A percentile compares a stretch with the other conserved stretches of the same genome.
Conservation (phyloP, 1,140 invertebrate genomes). For the Drosophila kepulauana region DNA sequence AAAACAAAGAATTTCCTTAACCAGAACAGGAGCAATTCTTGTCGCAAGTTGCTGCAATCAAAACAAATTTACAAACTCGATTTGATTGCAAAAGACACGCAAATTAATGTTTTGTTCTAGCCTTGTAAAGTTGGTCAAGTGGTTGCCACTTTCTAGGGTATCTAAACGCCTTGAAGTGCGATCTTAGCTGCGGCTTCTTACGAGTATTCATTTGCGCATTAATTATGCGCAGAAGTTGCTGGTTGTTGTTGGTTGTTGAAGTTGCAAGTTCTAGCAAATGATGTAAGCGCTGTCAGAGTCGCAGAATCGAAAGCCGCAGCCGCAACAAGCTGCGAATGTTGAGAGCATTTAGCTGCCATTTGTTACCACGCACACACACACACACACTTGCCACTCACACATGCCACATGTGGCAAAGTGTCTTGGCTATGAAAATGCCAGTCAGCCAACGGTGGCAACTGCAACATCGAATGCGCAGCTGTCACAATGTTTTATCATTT, state of each 20-base stretch:
- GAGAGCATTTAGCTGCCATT: slow-evolving; percentile 75
- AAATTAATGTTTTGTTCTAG: not conserved
- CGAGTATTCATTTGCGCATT: slow-evolving; percentile 59
- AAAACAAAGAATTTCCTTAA: not conserved
- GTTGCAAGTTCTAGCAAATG: slow-evolving; percentile 65
- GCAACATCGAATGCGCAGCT: slow-evolving; percentile 64
- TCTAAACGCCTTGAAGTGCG: slow-evolving; percentile 18
- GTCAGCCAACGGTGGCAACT: slow-evolving; percentile 36
- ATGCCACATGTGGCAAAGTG: slow-evolving; percentile 38
- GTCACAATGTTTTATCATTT: slow-evolving; percentile 83
- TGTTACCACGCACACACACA: slow-evolving; percentile 56
- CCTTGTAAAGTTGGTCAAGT: slow-evolving; percentile 20
- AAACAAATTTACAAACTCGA: not conserved
- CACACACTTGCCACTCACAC: slow-evolving; percentile 7
- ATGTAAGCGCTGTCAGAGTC: slow-evolving; percentile 50
- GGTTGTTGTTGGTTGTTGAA: not conserved
- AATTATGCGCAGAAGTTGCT: slow-evolving; percentile 50
- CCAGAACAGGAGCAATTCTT: not conserved
- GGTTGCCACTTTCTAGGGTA: slow-evolving; percentile 28
- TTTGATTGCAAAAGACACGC: not conserved
- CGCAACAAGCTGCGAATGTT: slow-evolving; percentile 49
- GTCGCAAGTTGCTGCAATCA: not conserved
- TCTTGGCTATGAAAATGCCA: slow-evolving; percentile 66
- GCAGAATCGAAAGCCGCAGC: slow-evolving; percentile 23
- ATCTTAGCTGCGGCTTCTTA: slow-evolving; percentile 10